Conservation (phyloP, 2,888 invertebrate genomes). For the Drosophila kuntzei region DNA sequence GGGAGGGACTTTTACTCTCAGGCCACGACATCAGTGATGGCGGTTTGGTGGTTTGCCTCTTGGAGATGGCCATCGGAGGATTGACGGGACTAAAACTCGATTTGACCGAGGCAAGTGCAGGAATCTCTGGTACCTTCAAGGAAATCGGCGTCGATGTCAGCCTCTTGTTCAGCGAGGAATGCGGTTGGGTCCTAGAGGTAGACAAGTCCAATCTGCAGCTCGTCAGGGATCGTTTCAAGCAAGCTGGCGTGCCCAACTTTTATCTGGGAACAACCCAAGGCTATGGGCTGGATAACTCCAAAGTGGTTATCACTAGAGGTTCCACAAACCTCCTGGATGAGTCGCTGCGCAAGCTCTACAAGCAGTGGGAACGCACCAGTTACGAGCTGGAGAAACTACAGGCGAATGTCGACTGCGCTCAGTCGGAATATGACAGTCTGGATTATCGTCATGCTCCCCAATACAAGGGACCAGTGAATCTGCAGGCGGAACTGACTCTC, state of each 20-base stretch:
- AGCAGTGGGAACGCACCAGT: conserved; percentile 98
- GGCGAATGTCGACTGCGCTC: conserved; percentile 91
- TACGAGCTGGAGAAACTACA: conserved; percentile 95
- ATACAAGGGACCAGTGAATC: conserved; percentile 89
- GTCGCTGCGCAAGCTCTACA: conserved; percentile 89
- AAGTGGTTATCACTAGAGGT: conserved; percentile 64
- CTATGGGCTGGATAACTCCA: conserved; percentile 88
- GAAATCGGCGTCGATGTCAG: conserved; percentile 87
- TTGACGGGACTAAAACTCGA: conserved; percentile 91
- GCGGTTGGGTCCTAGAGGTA: conserved; percentile 94
- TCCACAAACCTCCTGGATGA: conserved; percentile 86
- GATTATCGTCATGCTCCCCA: conserved; percentile 89
- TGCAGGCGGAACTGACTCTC: conserved; percentile 86
- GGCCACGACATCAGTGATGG: conserved; percentile 99
- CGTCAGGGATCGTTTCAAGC: conserved; percentile 88
- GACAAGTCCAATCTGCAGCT: conserved; percentile 86
- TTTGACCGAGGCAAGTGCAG: conserved; percentile 86
- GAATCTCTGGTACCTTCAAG: conserved; percentile 40
- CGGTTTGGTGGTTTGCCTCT: conserved; percentile 93
- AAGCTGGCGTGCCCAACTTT: conserved; percentile 88
- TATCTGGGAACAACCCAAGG: conserved; percentile 89
- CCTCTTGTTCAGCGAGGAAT: conserved; percentile 93
- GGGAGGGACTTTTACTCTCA: conserved; percentile 87
- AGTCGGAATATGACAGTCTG: conserved; percentile 91
- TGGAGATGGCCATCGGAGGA: conserved; percentile 99